Base-by-base conservation (phyloP, 2,888 invertebrate genomes). In the Coleophora flavipennella region DNA sequence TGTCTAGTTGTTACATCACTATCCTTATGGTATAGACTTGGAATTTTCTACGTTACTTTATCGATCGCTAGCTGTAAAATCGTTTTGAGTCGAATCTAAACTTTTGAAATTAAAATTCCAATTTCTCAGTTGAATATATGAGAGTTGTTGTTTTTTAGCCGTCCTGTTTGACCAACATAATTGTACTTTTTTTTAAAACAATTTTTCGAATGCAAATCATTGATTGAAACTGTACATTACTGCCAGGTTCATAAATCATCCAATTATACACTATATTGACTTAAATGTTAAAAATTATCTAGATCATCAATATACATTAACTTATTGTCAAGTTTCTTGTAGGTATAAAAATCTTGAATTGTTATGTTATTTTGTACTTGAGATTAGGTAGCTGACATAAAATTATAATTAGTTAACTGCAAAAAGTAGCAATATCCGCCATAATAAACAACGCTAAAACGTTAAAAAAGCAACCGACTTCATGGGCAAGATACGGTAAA, bases 21-120 rank as follows among this genome's bases (percentile, higher is more conserved):
- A 60, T 64, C 60, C 62, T 62, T 61, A 57, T 59, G 57, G 55
- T 56, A 61, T 67, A 69, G 50, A 44, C 55, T 67, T 66, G 65
- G 67, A 57, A 65, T 61, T 64, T 65, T 66, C 53, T 66, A 62
- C 54, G 49, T 72, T 75, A 68, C 46, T 67, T 73, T 77, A 56
- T 65, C 53, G 57, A 67, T 69, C 62, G 76, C 73, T 77, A 78
- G 73, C 62, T 64, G 62, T 67, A 62, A 36, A n/a, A 33, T 6
- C 6, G 12, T 8, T 3, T 33, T 20, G 20, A 27, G n/a, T 39
- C 12, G n/a, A 26, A 13, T 4, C 11, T 3, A 32, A 13, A 13
- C 20, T 20, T 6, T 36, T 13, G 8, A 36, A 13, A 14, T 34
- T 34, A 34, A 34, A 13, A 6, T 20, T 34, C 3, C 7, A 14